Evolutionary conservation across 2,113 vertebrate species (phyloP).

Genomic region (Sorex araneus): DNA sequence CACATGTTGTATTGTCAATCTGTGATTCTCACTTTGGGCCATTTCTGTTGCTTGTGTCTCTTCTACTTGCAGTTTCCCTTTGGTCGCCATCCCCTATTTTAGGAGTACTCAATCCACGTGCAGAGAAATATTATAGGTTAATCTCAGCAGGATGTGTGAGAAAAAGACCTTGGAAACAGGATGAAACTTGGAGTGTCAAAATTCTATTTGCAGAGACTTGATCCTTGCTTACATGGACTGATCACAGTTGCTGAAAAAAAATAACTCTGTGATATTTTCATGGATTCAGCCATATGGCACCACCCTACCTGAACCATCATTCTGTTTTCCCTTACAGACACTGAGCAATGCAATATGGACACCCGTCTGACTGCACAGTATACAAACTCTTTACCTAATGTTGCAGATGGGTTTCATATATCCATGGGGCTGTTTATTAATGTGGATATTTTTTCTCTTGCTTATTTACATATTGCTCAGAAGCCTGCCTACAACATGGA

Average conservation of each 20-base stretch:
- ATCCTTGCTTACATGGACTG: constrained; percentile 86
- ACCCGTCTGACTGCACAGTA: constrained; percentile 81
- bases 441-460: constrained; percentile 86
- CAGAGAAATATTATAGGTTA: constrained; percentile 84
- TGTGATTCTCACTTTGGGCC: constrained; percentile 87
- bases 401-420: constrained; percentile 81
- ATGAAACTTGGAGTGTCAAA: constrained; percentile 79
- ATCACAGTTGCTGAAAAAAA: constrained; percentile 86
- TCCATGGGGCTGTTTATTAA: constrained; percentile 84
- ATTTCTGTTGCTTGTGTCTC: constrained; percentile 84
- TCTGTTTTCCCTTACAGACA: constrained; percentile 83
- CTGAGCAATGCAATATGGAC: constrained; percentile 83
- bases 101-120: constrained; percentile 74
- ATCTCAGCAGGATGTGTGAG: constrained; percentile 83
- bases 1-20: constrained; percentile 87
- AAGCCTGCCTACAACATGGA: constrained; percentile 87
- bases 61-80: constrained; percentile 81
- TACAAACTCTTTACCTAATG: constrained; percentile 84
- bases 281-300: constrained; percentile 86
- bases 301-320: constrained; percentile 84
- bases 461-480: constrained; percentile 89
- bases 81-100: constrained; percentile 75
- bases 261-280: constrained; percentile 87
- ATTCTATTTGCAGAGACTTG: constrained; percentile 84
- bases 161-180: constrained; percentile 85